Conservation (phyloP, 2,113 vertebrate genomes). For the Melierax canorus region DNA sequence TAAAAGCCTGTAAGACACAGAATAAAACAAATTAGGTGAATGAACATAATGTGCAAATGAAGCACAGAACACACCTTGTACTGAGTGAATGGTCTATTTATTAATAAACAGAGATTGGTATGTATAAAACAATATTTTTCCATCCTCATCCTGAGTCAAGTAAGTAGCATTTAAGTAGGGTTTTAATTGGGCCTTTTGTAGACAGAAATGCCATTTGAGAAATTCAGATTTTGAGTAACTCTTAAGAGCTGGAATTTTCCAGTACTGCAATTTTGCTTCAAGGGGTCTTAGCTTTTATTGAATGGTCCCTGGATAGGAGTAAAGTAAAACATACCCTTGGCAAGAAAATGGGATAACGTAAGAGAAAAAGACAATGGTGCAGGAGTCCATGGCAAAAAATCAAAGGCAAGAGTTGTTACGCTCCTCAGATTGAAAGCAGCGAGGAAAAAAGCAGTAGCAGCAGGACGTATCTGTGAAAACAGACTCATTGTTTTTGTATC, state of each 20-base stretch:
- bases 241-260: conserved; percentile 28
- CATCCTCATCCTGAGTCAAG: neutral
- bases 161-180: neutral
- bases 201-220: neutral
- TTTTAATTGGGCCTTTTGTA: neutral
- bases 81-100: neutral
- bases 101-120: neutral
- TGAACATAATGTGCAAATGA: neutral
- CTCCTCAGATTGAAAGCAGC: conserved; percentile 25
- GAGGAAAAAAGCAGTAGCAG: neutral
- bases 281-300: conserved; percentile 39
- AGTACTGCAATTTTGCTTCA: conserved; percentile 4
- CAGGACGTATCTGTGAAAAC: conserved; percentile 51
- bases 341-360: conserved; percentile 1
- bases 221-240: neutral
- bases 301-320: neutral
- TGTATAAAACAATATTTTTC: neutral
- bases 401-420: conserved; percentile 19
- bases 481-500: conserved; percentile 57
- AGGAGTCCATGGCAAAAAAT: conserved; percentile 20
- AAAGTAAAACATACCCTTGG: conserved; percentile 28
- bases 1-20: neutral
- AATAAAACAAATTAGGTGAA: neutral
- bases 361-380: conserved; percentile 3
- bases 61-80: neutral